Percentiles rank a stretch among this genome's conserved stretches.
These are phyloP conservation scores for Micropoecilia bifurca DNA, from an alignment of 2,797 vertebrate species.

Conservation along the genomic window DNA sequence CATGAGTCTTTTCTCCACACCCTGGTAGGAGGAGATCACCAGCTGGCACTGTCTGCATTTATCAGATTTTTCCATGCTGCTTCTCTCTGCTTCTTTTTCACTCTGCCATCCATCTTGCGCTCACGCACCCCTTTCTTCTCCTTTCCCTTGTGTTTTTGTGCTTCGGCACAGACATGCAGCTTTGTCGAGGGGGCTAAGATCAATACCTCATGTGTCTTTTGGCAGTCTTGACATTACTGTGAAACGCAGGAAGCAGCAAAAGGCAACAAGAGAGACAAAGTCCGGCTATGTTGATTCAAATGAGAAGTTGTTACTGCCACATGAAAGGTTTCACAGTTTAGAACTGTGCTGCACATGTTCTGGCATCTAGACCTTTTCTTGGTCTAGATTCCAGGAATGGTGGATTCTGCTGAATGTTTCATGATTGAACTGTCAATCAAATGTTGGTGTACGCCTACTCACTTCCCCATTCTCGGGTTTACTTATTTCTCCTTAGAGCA, in stretches of 20 bases:
- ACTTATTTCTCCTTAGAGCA: slow-evolving; percentile 21
- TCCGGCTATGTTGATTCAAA: slow-evolving; percentile 45
- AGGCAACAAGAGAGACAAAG: slow-evolving; percentile 31
- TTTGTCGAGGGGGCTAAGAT: slow-evolving; percentile 44
- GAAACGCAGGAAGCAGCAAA: slow-evolving; percentile 52
- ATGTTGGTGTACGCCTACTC: slow-evolving; percentile 31
- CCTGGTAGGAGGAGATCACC: slow-evolving; percentile 29
- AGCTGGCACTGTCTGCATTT: slow-evolving; percentile 46
- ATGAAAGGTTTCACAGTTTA: slow-evolving; percentile 42
- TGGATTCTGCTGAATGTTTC: slow-evolving; percentile 33
- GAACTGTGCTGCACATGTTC: slow-evolving; percentile 17
- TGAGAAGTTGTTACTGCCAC: slow-evolving; percentile 29
- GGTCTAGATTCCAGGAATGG: no score
- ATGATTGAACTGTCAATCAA: slow-evolving; percentile 49
- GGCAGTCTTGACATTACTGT: slow-evolving; percentile 35
- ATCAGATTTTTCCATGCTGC: slow-evolving; percentile 46
- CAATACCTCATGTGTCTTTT: slow-evolving; percentile 54
- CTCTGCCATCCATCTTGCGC: slow-evolving; percentile 14
- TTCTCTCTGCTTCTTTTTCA: slow-evolving; percentile 5
- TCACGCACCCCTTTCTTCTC: slow-evolving; percentile 1
- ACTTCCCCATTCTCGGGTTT: slow-evolving; percentile 9
- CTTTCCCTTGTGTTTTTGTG: slow-evolving; percentile 5
- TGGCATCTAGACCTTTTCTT: slow-evolving; percentile 25
- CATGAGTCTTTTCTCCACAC: slow-evolving; percentile 43
- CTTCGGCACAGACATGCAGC: slow-evolving; percentile 20